These are phyloP conservation scores for Siniperca chuatsi DNA, from an alignment of 2,113 vertebrate species.

Conservation along the genomic window DNA sequence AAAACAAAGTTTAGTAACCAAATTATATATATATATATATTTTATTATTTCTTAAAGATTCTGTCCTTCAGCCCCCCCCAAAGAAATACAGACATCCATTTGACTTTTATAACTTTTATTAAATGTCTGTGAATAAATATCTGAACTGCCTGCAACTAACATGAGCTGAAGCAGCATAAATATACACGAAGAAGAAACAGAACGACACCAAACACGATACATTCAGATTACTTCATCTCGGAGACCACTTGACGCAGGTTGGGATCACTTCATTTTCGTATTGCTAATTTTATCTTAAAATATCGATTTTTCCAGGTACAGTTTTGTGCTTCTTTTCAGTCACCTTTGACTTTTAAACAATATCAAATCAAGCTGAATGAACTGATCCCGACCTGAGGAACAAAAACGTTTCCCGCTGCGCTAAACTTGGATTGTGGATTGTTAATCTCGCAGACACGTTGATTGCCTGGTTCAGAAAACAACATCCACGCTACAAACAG, in stretches of 20 bases:
- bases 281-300: not conserved
- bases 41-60: no score
- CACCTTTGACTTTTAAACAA: not conserved
- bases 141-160: slow-evolving; percentile 11
- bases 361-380: not conserved
- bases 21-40: no score
- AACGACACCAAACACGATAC: slow-evolving; percentile 62
- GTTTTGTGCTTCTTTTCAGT: slow-evolving; percentile 49
- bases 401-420: not conserved
- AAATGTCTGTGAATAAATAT: slow-evolving; percentile 67
- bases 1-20: no score
- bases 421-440: not conserved
- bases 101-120: slow-evolving; percentile 51
- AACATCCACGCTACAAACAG: slow-evolving; percentile 6
- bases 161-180: slow-evolving; percentile 50
- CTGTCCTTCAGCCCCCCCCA: no score
- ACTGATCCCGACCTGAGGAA: slow-evolving; percentile 12
- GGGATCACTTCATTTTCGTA: not conserved
- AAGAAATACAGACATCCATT: no score
- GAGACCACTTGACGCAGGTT: slow-evolving; percentile 2
- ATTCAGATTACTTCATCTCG: slow-evolving; percentile 54
- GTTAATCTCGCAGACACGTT: not conserved
- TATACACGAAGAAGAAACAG: slow-evolving; percentile 52
- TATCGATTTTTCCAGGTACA: not conserved
- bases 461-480: slow-evolving; percentile 12